Evolutionary conservation across 2,797 vertebrate genomes (phyloP).

Genomic region (Eurystomus glaucurus): DNA sequence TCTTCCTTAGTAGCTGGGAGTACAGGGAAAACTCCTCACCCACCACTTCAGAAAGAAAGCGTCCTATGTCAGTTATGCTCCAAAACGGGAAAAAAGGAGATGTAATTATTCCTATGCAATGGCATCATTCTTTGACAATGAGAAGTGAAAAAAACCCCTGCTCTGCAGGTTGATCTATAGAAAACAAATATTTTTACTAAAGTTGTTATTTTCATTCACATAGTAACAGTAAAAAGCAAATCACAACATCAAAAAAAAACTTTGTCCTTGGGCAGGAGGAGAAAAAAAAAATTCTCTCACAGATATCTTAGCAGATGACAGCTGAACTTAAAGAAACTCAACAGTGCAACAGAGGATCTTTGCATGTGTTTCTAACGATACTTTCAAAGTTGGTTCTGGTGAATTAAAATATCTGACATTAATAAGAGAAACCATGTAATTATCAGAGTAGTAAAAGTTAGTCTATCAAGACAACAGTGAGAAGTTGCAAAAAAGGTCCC

Average conservation of each 20-base stretch:
- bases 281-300: constrained; percentile 7
- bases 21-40: not conserved
- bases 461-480: constrained; percentile 43
- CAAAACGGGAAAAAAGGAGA: constrained; percentile 6
- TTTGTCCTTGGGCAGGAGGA: not conserved
- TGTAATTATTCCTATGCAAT: constrained; percentile 38
- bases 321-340: constrained; percentile 46
- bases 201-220: constrained; percentile 45
- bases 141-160: not conserved
- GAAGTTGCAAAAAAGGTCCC: constrained; percentile 42
- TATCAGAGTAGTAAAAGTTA: constrained; percentile 49
- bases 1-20: not conserved
- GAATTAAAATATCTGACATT: not conserved
- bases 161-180: not conserved
- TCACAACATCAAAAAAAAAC: constrained; percentile 54
- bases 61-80: constrained; percentile 15
- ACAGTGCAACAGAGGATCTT: constrained; percentile 8
- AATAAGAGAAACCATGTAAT: constrained; percentile 2
- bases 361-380: constrained; percentile 28
- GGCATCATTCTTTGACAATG: constrained; percentile 50
- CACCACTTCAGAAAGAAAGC: constrained; percentile 23
- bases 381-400: constrained; percentile 32
- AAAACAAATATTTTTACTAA: constrained; percentile 32
- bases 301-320: constrained; percentile 47
- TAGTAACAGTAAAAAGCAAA: constrained; percentile 28